Conservation (phyloP, 2,113 vertebrate species). For the Sorex araneus region DNA sequence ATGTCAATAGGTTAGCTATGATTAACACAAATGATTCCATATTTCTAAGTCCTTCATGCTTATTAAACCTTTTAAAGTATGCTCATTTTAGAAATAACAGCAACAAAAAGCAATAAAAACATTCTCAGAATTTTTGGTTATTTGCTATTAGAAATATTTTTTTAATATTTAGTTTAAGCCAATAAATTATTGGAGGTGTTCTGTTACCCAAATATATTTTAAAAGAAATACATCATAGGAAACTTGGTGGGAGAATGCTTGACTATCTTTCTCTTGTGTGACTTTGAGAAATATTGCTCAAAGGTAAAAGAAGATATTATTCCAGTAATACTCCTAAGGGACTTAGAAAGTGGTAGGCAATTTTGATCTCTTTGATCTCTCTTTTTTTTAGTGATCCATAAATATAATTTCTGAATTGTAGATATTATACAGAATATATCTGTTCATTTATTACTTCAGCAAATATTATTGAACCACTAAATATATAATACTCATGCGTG, state of each 20-base stretch:
- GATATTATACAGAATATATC: background rate
- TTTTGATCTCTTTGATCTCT: background rate
- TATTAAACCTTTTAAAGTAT: background rate
- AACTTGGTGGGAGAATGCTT: background rate
- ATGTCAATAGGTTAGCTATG: background rate
- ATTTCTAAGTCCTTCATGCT: background rate
- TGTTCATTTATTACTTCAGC: background rate
- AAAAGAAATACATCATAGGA: background rate
- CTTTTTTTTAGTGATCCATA: background rate
- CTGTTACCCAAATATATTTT: background rate
- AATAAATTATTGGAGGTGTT: background rate
- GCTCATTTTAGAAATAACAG: background rate
- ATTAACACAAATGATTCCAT: background rate
- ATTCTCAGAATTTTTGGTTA: background rate
- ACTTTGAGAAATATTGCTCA: background rate
- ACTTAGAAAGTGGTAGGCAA: background rate
- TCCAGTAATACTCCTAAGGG: background rate
- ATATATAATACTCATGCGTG: background rate
- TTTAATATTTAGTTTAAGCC: background rate
- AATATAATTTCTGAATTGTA: background rate
- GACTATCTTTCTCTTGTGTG: background rate
- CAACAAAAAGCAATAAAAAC: background rate
- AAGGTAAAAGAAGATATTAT: background rate
- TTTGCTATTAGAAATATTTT: background rate
- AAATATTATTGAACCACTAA: background rate